phyloP scores from a whole-genome alignment of 2,797 vertebrate species.

The Emydoidea blandingii region DNA sequence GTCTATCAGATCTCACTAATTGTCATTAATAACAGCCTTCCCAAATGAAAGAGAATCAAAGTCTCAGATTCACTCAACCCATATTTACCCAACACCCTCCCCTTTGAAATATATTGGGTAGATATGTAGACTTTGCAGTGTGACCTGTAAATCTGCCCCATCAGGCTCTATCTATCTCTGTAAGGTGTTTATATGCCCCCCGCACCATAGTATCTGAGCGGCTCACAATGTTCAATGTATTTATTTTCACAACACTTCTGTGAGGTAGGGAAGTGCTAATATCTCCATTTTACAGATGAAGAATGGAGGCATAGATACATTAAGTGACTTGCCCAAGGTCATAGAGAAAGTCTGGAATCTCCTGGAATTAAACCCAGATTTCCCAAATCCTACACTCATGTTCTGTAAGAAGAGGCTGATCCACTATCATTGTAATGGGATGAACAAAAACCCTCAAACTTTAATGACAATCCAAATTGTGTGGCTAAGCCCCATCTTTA shows the following conservation, averaged over 20 bases:
- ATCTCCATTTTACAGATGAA: no score
- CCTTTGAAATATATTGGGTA: not conserved
- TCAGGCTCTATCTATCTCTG: not conserved
- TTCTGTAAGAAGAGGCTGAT: not conserved
- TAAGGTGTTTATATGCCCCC: no score
- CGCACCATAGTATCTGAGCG: no score
- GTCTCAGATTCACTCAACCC: not conserved
- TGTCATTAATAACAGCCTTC: not conserved
- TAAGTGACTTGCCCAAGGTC: no score
- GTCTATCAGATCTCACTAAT: not conserved
- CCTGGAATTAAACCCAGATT: no score
- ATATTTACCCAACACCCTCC: not conserved
- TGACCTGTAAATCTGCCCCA: not conserved
- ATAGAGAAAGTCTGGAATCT: no score
- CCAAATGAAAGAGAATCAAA: not conserved
- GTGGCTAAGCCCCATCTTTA: not conserved
- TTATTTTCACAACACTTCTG: no score
- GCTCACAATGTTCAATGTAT: no score
- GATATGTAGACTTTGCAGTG: not conserved
- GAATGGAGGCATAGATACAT: no score
- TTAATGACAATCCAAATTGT: not conserved
- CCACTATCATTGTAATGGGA: not conserved
- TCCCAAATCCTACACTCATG: no score
- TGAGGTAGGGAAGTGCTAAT: no score
- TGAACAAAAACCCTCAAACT: fast-evolving